Percentiles rank a stretch among this genome's conserved stretches.
Evolutionary conservation across 1,140 invertebrate genomes (phyloP).

Genomic region (Myzus persicae): DNA sequence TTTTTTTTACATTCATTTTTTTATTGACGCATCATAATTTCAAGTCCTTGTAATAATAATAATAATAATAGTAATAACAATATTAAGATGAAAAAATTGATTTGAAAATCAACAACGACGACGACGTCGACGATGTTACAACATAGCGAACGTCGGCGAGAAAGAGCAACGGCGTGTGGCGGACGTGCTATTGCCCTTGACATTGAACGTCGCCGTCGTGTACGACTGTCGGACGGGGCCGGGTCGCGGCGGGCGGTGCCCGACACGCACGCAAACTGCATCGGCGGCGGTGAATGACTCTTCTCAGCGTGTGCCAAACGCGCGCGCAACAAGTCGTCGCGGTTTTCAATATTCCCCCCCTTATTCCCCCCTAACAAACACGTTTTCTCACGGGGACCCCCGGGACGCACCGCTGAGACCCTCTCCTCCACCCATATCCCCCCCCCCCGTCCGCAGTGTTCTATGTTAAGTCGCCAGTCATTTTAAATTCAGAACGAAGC

Average conservation of each 20-base stretch:
- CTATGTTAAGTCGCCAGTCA: neutral
- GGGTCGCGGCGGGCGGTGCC: neutral
- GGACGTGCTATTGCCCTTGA: slow-evolving; percentile 1
- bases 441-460: neutral
- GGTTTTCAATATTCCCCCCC: neutral
- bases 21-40: neutral
- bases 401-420: neutral
- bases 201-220: neutral
- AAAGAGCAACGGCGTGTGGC: neutral
- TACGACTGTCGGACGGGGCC: neutral
- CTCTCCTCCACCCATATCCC: neutral
- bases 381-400: neutral
- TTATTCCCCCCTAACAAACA: neutral
- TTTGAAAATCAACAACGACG: neutral
- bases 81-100: neutral
- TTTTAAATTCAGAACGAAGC: neutral
- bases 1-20: neutral
- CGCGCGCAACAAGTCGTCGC: slow-evolving; percentile 1
- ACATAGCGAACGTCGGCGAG: neutral
- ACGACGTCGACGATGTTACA: neutral
- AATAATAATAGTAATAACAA: neutral
- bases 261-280: neutral
- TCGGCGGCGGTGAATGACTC: neutral
- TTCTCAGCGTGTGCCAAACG: slow-evolving; percentile 17
- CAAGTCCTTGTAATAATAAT: neutral